Evolutionary conservation across 2,888 invertebrate species (phyloP).

Genomic region (Napeogenes inachia): DNA sequence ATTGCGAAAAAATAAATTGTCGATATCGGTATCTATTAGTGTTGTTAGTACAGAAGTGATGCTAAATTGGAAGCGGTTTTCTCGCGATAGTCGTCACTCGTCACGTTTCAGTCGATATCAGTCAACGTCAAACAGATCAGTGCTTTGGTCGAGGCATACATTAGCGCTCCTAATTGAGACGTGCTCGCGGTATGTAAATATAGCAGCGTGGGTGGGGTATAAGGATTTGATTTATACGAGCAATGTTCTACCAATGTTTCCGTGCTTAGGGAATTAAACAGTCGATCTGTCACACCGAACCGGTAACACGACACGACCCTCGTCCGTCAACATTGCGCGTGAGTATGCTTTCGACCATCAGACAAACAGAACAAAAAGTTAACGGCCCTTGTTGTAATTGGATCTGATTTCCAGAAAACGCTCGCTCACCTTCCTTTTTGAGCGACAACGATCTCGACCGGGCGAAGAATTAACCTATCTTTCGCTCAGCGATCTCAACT

Average conservation of each 20-base stretch:
- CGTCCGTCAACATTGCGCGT: constrained; percentile 67
- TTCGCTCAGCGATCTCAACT: constrained; percentile 75
- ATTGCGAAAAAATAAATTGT: constrained; percentile 43
- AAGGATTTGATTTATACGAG: constrained; percentile 53
- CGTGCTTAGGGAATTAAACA: constrained; percentile 40
- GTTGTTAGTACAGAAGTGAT: constrained; percentile 67
- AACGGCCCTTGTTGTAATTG: constrained; percentile 75
- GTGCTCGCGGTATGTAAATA: constrained; percentile 75
- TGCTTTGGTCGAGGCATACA: constrained; percentile 74
- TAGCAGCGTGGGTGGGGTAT: constrained; percentile 72
- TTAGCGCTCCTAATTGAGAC: constrained; percentile 78
- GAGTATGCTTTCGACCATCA: constrained; percentile 51
- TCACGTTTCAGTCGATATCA: constrained; percentile 74
- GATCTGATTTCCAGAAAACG: constrained; percentile 78
- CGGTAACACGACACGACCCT: constrained; percentile 41
- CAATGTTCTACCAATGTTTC: constrained; percentile 48
- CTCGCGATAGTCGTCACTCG: constrained; percentile 71
- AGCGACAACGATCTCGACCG: constrained; percentile 73
- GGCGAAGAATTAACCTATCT: constrained; percentile 78
- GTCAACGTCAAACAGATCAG: constrained; percentile 71
- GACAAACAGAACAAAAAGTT: constrained; percentile 75
- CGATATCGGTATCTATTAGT: constrained; percentile 66
- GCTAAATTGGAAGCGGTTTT: constrained; percentile 55
- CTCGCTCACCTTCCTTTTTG: constrained; percentile 74
- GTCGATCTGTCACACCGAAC: constrained; percentile 46